Evolutionary conservation across 2,888 invertebrate species (phyloP).

Genomic region (Pantelozetes paolii): DNA sequence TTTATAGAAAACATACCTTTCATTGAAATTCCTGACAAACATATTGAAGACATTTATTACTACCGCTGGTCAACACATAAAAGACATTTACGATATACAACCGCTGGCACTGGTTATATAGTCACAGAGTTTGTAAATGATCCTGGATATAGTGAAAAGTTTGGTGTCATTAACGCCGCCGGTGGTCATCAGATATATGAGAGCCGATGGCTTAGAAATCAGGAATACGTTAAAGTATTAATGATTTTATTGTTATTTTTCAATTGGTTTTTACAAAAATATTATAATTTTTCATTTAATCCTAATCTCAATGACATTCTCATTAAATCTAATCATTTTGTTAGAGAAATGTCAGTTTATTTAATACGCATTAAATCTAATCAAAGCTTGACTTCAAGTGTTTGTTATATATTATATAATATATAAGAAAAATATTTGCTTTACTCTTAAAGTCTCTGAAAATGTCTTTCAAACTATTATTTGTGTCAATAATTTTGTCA

Average conservation of each 20-base stretch:
- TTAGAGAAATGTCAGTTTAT: too few species aligned
- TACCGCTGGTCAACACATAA: constrained; percentile 25
- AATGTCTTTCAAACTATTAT: too few species aligned
- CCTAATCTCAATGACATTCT: neutral
- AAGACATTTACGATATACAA: neutral
- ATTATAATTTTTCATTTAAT: constrained; percentile 4
- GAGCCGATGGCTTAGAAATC: neutral
- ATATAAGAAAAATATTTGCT: too few species aligned
- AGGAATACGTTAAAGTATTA: neutral
- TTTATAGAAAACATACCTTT: constrained; percentile 12
- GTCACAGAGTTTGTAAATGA: constrained; percentile 16
- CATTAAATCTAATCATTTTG: too few species aligned
- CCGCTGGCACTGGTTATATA: neutral
- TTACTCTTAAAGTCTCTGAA: too few species aligned
- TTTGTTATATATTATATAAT: too few species aligned
- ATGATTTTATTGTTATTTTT: neutral
- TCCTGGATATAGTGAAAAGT: neutral
- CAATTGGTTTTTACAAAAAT: neutral
- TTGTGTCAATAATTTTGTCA: too few species aligned
- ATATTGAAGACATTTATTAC: constrained; percentile 26
- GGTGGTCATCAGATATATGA: constrained; percentile 16
- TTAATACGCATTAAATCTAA: too few species aligned
- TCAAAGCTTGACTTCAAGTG: too few species aligned
- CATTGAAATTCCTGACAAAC: constrained; percentile 14
- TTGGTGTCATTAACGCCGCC: neutral